phyloP scores from a whole-genome alignment of 2,113 vertebrate genomes.

The Procavia capensis region DNA sequence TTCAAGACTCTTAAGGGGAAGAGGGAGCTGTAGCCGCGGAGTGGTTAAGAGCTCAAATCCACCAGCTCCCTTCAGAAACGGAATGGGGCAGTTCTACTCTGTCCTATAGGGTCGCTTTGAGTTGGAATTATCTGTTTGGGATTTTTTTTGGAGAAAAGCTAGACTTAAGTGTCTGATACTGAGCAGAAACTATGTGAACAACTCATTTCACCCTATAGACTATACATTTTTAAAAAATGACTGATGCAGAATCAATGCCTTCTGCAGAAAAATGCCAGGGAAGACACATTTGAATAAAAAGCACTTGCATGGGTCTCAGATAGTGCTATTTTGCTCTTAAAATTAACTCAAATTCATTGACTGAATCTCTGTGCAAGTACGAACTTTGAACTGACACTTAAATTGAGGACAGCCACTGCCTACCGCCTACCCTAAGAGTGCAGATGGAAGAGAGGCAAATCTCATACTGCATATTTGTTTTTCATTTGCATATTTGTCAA shows the following conservation, averaged over 20 bases:
- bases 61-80: too few relatives aligned
- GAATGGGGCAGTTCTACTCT: too few relatives aligned
- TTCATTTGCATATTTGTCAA: slow-evolving; percentile 29
- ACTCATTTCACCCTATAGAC: not conserved
- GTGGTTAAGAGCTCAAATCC: too few relatives aligned
- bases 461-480: not conserved
- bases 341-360: slow-evolving; percentile 3
- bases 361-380: not conserved
- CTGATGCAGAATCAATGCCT: slow-evolving; percentile 15
- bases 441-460: not conserved
- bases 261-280: not conserved
- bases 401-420: not conserved
- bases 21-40: not conserved
- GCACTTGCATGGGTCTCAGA: not conserved
- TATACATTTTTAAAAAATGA: not conserved
- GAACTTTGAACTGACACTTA: not conserved
- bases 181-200: not conserved
- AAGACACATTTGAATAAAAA: not conserved
- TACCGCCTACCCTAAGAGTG: not conserved
- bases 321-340: not conserved
- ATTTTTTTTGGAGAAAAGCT: too few relatives aligned
- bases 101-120: too few relatives aligned
- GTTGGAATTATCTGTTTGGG: too few relatives aligned
- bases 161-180: too few relatives aligned
- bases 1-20: not conserved